Base-by-base conservation (phyloP, 1,140 invertebrate species). In the Hormaphis cornu region DNA sequence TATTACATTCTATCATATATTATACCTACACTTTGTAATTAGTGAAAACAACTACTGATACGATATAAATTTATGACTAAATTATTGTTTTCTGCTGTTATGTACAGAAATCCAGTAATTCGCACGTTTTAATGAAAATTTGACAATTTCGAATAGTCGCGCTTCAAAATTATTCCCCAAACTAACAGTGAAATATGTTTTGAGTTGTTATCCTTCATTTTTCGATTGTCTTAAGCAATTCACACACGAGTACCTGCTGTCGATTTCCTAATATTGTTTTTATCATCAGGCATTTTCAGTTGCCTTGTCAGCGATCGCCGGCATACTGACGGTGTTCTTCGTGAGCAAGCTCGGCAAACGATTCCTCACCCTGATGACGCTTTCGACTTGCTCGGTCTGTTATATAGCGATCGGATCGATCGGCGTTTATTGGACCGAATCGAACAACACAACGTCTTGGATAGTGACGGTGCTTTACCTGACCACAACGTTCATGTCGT, bases 261-360 rank as follows among this genome's bases (percentile, higher is more conserved):
- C 14, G 2, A 4, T 50, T 1, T 26, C 12, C 2, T n/a, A 8
- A 53, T 0, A n/a, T 28, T 1, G 26, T 16, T 30, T 9, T 10
- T 30, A 52, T 50, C 6, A 26, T 4, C 10, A 66, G 61, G 26
- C 44, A 1, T 66, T 66, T 9, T 66, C 61, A 3, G 5, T 35
- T 4, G 1, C 26, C 1, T 22, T 66, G 24, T 28, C 40, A 1
- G 24, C 35, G 7, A 12, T 50, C n/a, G 61, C n/a, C 9, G 61
- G 61, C 0, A 35, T 66, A 35, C 7, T 66, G 30, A 66, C 61
- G 2, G 20, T 66, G 14, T 66, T 66, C 5, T 35, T 35, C 18
- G 61, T 66, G 28, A 48, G 24, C n/a, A 66, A 3, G 35, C 44
- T 66, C 5, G 61, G 61, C 18, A 66, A 66, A 48, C 42, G 61